A percentile compares a stretch with the other conserved stretches of the same genome.
These are phyloP conservation scores for Nebria salina DNA, from an alignment of 2,888 invertebrate genomes.

Conservation along the genomic window DNA sequence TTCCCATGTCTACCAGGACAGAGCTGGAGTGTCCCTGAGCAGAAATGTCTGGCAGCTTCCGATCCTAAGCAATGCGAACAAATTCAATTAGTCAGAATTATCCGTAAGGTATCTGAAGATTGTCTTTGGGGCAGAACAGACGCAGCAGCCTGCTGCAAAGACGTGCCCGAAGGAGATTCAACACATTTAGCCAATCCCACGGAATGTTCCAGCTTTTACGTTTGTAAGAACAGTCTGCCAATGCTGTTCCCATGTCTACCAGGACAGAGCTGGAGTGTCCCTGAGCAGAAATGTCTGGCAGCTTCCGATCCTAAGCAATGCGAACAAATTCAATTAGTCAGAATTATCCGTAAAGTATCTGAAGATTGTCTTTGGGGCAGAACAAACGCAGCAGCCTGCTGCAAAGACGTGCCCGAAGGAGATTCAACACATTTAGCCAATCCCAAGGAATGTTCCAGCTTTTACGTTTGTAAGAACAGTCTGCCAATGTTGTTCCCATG, in stretches of 20 bases:
- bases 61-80: constrained; percentile 12
- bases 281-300: background rate
- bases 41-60: constrained; percentile 10
- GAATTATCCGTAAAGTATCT: constrained; percentile 5
- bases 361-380: constrained; percentile 25
- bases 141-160: background rate
- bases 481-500: constrained; percentile 11
- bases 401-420: constrained; percentile 16
- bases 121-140: constrained; percentile 3
- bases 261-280: constrained; percentile 5
- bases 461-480: constrained; percentile 20
- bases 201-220: constrained; percentile 13
- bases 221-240: background rate
- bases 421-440: constrained; percentile 24
- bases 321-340: background rate
- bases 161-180: background rate
- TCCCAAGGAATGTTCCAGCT: constrained; percentile 12
- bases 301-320: background rate
- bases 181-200: constrained; percentile 2
- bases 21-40: background rate
- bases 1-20: constrained; percentile 19
- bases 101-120: background rate
- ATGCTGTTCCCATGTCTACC: background rate
- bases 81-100: background rate
- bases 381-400: constrained; percentile 4